Conservation (phyloP, 2,113 vertebrate genomes). For the Melanostigma gelatinosum region DNA sequence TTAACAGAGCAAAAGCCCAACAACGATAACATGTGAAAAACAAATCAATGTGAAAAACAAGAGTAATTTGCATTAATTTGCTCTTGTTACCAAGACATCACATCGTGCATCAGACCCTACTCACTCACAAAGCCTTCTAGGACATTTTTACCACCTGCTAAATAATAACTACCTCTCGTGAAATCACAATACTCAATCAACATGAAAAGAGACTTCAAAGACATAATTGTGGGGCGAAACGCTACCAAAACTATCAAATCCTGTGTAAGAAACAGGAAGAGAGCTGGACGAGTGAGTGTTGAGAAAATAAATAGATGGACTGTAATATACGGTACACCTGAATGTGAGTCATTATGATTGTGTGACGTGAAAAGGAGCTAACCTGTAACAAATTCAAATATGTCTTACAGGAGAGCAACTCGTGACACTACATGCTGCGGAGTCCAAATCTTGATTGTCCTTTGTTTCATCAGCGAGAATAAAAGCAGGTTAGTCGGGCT, state of each 20-base stretch:
- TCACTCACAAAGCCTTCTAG: constrained; percentile 5
- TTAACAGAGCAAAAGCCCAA: background rate
- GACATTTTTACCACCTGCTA: constrained; percentile 27
- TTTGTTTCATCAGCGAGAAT: constrained; percentile 57
- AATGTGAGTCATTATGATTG: constrained; percentile 21
- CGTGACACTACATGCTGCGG: constrained; percentile 26
- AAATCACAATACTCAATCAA: background rate
- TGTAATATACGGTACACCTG: background rate
- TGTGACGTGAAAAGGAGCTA: constrained; percentile 32
- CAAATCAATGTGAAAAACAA: background rate
- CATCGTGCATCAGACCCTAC: background rate
- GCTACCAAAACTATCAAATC: background rate
- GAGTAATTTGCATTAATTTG: background rate
- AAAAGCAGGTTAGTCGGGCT: constrained; percentile 46
- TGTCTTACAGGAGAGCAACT: constrained; percentile 17
- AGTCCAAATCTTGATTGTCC: constrained; percentile 50
- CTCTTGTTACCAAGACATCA: background rate
- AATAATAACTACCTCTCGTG: background rate
- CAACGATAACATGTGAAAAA: background rate
- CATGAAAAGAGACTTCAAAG: background rate
- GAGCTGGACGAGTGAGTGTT: background rate
- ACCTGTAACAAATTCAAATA: constrained; percentile 50
- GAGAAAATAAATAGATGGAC: background rate
- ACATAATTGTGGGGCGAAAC: background rate
- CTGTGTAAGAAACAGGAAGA: background rate